Percentiles rank a stretch among this genome's conserved stretches.
Conservation (phyloP, 2,888 invertebrate species). For the Drosophila colorata region DNA sequence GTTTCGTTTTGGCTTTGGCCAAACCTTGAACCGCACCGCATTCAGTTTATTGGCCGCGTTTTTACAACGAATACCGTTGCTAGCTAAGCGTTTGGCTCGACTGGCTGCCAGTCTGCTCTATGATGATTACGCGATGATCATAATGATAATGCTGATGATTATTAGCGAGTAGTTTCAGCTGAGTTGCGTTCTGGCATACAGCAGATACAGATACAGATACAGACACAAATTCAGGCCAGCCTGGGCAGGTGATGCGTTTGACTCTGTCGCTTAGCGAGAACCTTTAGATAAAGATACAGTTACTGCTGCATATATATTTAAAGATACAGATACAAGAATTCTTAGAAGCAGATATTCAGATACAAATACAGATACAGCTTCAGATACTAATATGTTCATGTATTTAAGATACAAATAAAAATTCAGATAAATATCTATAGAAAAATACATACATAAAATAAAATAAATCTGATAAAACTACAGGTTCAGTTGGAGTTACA, state of each 20-base stretch:
- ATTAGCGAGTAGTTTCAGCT: slow-evolving; percentile 29
- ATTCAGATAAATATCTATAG: too few species aligned
- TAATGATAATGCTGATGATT: slow-evolving; percentile 27
- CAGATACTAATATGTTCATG: not conserved
- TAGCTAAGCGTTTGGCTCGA: slow-evolving; percentile 56
- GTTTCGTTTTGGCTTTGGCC: slow-evolving; percentile 80
- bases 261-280: not conserved
- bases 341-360: not conserved
- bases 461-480: too few species aligned
- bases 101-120: slow-evolving; percentile 35
- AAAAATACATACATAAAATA: too few species aligned
- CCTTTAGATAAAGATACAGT: slow-evolving; percentile 8
- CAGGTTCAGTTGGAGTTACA: too few species aligned
- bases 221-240: not conserved
- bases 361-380: not conserved
- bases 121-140: slow-evolving; percentile 39
- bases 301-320: not conserved
- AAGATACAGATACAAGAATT: not conserved
- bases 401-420: too few species aligned
- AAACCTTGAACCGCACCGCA: slow-evolving; percentile 83
- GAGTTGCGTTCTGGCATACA: slow-evolving; percentile 18
- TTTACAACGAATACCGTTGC: slow-evolving; percentile 84
- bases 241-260: slow-evolving; percentile 16
- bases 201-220: not conserved
- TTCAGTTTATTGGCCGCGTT: slow-evolving; percentile 83